Evolutionary conservation across 1,140 invertebrate genomes (phyloP).

Genomic region (Asobara japonica): DNA sequence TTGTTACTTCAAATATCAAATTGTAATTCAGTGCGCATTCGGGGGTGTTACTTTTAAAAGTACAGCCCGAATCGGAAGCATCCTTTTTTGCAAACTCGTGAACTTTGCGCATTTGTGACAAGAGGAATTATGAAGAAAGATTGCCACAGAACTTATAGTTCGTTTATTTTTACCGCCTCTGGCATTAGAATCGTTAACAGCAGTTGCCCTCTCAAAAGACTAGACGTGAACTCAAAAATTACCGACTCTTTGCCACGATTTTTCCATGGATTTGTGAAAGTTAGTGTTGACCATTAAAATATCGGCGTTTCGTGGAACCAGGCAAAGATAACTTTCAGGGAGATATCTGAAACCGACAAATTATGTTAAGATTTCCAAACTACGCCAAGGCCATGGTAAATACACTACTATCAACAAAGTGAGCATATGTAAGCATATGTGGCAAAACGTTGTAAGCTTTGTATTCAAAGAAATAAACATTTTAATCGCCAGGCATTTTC

Average conservation of each 20-base stretch:
- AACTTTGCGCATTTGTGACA: too few species aligned
- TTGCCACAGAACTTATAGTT: too few species aligned
- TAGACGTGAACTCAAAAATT: background rate
- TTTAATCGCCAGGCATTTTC: slow-evolving; percentile 54
- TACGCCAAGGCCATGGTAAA: slow-evolving; percentile 13
- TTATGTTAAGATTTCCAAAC: background rate
- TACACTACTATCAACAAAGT: background rate
- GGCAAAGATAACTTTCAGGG: background rate
- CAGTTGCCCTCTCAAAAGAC: too few species aligned
- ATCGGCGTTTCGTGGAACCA: background rate
- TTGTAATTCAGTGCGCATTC: too few species aligned
- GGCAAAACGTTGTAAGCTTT: slow-evolving; percentile 52
- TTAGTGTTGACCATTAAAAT: background rate
- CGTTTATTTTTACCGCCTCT: too few species aligned
- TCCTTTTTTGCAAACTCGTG: too few species aligned
- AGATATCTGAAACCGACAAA: background rate
- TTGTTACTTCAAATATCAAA: too few species aligned
- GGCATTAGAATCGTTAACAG: too few species aligned
- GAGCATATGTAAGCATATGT: slow-evolving; percentile 41
- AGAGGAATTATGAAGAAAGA: too few species aligned
- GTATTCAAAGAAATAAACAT: slow-evolving; percentile 60
- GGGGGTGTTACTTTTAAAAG: too few species aligned
- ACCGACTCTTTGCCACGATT: background rate
- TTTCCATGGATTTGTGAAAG: background rate
- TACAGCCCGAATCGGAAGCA: too few species aligned